Evolutionary conservation across 2,888 invertebrate genomes (phyloP).

Genomic region (Hirtodrosophila trivittata): DNA sequence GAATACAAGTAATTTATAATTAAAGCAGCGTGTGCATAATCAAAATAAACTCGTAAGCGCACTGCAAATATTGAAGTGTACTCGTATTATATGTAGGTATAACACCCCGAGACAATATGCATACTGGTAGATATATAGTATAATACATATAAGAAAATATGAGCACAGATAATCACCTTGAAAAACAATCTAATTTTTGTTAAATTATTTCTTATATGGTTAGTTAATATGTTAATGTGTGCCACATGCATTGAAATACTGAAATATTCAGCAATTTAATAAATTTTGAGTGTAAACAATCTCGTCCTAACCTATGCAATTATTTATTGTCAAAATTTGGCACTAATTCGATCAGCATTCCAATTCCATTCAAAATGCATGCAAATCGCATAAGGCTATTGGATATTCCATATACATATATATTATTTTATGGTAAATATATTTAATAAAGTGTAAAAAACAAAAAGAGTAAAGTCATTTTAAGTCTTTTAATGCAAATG

Average conservation of each 20-base stretch:
- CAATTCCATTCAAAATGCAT: conserved; percentile 20
- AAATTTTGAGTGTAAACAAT: background rate
- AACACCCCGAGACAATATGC: conserved; percentile 1
- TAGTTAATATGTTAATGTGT: conserved; percentile 1
- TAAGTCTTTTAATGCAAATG: conserved; percentile 49
- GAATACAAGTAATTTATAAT: conserved; percentile 50
- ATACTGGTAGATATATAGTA: background rate
- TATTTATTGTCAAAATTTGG: conserved; percentile 41
- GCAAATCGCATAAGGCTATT: conserved; percentile 20
- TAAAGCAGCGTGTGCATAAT: conserved; percentile 49
- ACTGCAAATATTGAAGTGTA: conserved; percentile 37
- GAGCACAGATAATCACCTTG: conserved; percentile 40
- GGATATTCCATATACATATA: background rate
- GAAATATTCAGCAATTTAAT: background rate
- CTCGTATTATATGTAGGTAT: conserved; percentile 18
- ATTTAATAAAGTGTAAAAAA: conserved; percentile 18
- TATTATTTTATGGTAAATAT: background rate
- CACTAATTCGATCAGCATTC: conserved; percentile 40
- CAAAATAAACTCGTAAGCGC: conserved; percentile 45
- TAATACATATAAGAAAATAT: conserved; percentile 14
- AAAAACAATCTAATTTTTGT: conserved; percentile 60
- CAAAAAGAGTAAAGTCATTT: conserved; percentile 21
- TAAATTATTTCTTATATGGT: conserved; percentile 26
- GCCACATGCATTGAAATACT: background rate
- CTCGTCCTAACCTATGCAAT: conserved; percentile 9